These are phyloP conservation scores for Cotesia typhae DNA, from an alignment of 1,140 invertebrate genomes.

Conservation along the genomic window DNA sequence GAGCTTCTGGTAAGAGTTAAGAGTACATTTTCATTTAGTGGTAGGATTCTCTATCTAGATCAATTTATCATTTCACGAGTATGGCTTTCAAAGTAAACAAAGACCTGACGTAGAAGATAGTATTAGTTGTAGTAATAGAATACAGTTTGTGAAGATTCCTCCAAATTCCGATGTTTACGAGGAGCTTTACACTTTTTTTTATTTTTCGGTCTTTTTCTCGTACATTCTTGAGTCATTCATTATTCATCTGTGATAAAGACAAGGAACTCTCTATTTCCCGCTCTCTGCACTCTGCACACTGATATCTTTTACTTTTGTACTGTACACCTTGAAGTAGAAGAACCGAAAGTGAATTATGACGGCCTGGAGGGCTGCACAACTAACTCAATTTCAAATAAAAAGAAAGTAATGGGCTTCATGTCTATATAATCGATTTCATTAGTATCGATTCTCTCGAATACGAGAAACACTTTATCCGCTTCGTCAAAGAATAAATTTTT, in stretches of 20 bases:
- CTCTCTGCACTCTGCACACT: neutral
- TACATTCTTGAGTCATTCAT: conserved; percentile 22
- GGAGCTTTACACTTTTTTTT: conserved; percentile 17
- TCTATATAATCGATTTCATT: neutral
- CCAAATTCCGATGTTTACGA: conserved; percentile 17
- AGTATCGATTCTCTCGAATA: neutral
- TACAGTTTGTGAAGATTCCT: conserved; percentile 24
- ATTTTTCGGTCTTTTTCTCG: neutral
- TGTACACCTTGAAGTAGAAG: neutral
- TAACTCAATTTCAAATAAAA: conserved; percentile 32
- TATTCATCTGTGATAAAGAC: conserved; percentile 30
- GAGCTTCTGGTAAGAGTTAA: neutral
- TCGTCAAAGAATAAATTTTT: neutral
- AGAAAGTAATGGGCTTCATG: conserved; percentile 30
- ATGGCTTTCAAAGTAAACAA: conserved; percentile 11
- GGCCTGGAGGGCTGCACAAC: conserved; percentile 21
- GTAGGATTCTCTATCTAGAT: conserved; percentile 21
- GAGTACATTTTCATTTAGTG: conserved; percentile 12
- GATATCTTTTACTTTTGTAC: neutral
- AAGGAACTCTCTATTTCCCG: neutral
- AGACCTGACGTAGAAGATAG: neutral
- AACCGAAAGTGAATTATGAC: conserved; percentile 34
- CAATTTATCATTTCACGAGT: conserved; percentile 20
- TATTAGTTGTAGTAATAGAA: conserved; percentile 11
- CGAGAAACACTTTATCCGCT: neutral